Evolutionary conservation across 2,113 vertebrate genomes (phyloP).

Genomic region (Mystacornis crossleyi): DNA sequence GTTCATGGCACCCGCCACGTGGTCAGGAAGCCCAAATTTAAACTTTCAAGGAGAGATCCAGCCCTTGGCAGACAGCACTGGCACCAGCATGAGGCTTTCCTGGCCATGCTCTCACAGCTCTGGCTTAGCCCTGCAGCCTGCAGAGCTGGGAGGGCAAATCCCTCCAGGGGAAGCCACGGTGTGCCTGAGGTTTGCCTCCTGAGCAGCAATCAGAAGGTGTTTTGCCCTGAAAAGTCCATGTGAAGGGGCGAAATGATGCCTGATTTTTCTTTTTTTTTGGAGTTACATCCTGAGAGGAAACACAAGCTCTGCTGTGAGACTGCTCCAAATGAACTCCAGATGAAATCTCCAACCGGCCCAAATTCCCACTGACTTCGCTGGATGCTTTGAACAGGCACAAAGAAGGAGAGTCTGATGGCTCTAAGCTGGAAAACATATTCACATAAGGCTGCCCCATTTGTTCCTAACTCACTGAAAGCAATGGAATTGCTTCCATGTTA

Average conservation of each 20-base stretch:
- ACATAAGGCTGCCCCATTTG: not conserved
- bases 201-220: not conserved
- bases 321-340: constrained; percentile 10
- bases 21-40: not conserved
- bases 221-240: not conserved
- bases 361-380: not conserved
- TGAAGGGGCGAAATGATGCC: not conserved
- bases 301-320: not conserved
- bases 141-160: not conserved
- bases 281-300: not conserved
- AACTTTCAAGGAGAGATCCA: not conserved
- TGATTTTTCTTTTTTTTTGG: not conserved
- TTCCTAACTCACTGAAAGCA: not conserved
- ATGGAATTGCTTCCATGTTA: not conserved
- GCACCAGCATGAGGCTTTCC: not conserved
- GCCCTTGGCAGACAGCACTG: not conserved
- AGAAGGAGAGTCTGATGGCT: not conserved
- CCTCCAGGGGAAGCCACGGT: not conserved
- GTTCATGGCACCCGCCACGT: not conserved
- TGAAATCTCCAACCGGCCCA: not conserved
- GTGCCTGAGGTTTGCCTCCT: not conserved
- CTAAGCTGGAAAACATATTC: not conserved
- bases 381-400: not conserved
- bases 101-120: not conserved
- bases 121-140: not conserved